Evolutionary conservation across 2,888 invertebrate genomes (phyloP).

Genomic region (Coremacera marginata): DNA sequence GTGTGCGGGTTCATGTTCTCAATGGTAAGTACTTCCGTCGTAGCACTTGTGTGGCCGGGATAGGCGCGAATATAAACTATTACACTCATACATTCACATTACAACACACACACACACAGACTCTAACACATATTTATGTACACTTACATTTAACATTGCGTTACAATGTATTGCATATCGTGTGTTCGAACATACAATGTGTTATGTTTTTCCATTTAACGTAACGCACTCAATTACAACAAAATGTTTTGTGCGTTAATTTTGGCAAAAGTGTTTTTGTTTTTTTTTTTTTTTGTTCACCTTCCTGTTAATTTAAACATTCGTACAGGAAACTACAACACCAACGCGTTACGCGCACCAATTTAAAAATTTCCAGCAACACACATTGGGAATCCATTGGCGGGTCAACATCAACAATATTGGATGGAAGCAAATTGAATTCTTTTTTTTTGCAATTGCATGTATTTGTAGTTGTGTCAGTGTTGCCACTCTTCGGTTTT

Average conservation of each 20-base stretch:
- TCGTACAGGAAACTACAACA: too few relatives aligned
- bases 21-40: constrained; percentile 75
- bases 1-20: constrained; percentile 83
- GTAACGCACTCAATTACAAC: not conserved
- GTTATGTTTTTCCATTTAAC: not conserved
- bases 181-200: not conserved
- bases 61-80: too few relatives aligned
- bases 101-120: constrained; percentile 41
- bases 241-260: not conserved
- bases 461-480: not conserved
- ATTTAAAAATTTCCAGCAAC: too few relatives aligned
- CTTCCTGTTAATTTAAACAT: too few relatives aligned
- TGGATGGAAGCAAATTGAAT: too few relatives aligned
- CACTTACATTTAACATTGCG: not conserved
- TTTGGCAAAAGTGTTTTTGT: not conserved
- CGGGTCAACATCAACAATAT: not conserved
- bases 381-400: too few relatives aligned
- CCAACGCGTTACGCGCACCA: too few relatives aligned
- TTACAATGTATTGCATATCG: not conserved
- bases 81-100: constrained; percentile 41
- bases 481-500: not conserved
- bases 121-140: constrained; percentile 19
- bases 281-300: too few relatives aligned
- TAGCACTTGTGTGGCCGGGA: too few relatives aligned
- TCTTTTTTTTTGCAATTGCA: not conserved